Conservation (phyloP, 2,113 vertebrate species). For the Rhineura floridana region DNA sequence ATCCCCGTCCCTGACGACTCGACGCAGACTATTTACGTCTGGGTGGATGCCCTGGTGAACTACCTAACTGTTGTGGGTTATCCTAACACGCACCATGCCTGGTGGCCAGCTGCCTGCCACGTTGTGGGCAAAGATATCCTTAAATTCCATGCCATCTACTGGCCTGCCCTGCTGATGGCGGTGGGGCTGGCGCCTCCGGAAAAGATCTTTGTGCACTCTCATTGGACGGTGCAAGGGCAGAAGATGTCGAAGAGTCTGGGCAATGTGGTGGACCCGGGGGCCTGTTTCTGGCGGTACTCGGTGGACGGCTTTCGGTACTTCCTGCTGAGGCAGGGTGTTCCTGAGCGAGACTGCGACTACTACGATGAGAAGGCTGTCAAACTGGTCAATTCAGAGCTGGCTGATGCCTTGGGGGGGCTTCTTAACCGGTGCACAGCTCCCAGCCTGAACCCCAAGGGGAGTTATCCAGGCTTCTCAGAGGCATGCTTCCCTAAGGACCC, state of each 20-base stretch:
- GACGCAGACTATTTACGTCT: slow-evolving; percentile 91
- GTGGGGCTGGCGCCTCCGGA: slow-evolving; percentile 83
- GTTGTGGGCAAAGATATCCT: slow-evolving; percentile 96
- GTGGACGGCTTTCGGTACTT: slow-evolving; percentile 93
- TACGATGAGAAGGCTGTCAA: slow-evolving; percentile 87
- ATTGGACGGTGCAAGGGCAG: slow-evolving; percentile 91
- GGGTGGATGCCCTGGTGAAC: slow-evolving; percentile 95
- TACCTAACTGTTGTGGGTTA: slow-evolving; percentile 91
- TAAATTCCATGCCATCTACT: slow-evolving; percentile 94
- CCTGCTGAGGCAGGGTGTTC: slow-evolving; percentile 91
- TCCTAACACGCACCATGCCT: slow-evolving; percentile 75
- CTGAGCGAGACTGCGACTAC: slow-evolving; percentile 90
- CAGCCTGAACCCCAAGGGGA: slow-evolving; percentile 87
- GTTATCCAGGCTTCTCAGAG: slow-evolving; percentile 81
- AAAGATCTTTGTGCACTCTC: slow-evolving; percentile 89
- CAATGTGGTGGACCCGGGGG: slow-evolving; percentile 86
- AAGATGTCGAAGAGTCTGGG: slow-evolving; percentile 99
- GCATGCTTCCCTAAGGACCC: slow-evolving; percentile 75
- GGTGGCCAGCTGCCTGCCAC: slow-evolving; percentile 84
- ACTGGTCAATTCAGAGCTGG: slow-evolving; percentile 89
- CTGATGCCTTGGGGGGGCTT: slow-evolving; percentile 90
- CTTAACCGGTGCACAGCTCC: slow-evolving; percentile 89
- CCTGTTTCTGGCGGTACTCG: slow-evolving; percentile 77
- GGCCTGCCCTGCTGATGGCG: slow-evolving; percentile 92
- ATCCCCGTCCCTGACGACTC: slow-evolving; percentile 88